Evolutionary conservation across 2,888 invertebrate genomes (phyloP).

Genomic region (Drosophila affinis): DNA sequence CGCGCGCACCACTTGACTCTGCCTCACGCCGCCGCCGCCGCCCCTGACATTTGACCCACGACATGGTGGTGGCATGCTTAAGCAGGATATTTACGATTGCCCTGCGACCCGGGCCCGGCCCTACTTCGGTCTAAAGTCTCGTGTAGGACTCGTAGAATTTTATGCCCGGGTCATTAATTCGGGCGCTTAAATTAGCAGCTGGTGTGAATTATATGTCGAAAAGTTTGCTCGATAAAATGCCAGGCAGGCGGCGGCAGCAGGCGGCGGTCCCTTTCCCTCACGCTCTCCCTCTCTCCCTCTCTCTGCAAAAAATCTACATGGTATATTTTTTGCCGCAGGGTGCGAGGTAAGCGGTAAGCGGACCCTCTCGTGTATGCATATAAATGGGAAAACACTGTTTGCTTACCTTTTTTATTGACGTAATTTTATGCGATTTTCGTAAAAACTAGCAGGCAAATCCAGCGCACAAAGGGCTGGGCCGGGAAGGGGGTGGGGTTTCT

Average conservation of each 20-base stretch:
- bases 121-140: slow-evolving; percentile 19
- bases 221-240: slow-evolving; percentile 77
- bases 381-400: slow-evolving; percentile 39
- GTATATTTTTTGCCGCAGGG: slow-evolving; percentile 8
- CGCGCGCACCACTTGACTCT: slow-evolving; percentile 16
- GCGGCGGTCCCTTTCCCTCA: background rate
- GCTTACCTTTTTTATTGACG: slow-evolving; percentile 74
- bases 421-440: slow-evolving; percentile 63
- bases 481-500: too few species aligned
- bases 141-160: slow-evolving; percentile 46
- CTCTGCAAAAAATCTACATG: slow-evolving; percentile 8
- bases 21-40: too few species aligned
- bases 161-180: slow-evolving; percentile 66
- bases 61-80: slow-evolving; percentile 32
- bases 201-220: slow-evolving; percentile 72
- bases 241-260: slow-evolving; percentile 2
- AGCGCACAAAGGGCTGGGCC: slow-evolving; percentile 8
- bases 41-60: slow-evolving; percentile 32
- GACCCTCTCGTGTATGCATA: slow-evolving; percentile 38
- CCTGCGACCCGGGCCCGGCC: background rate
- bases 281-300: too few species aligned
- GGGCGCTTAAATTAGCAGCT: slow-evolving; percentile 75
- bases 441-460: slow-evolving; percentile 56
- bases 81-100: slow-evolving; percentile 27
- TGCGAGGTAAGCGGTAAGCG: slow-evolving; percentile 10